Evolutionary conservation across 2,888 invertebrate species (phyloP), one percentile per base, ranked within the genome.

Genomic region (Eurytoma adleriae): DNA sequence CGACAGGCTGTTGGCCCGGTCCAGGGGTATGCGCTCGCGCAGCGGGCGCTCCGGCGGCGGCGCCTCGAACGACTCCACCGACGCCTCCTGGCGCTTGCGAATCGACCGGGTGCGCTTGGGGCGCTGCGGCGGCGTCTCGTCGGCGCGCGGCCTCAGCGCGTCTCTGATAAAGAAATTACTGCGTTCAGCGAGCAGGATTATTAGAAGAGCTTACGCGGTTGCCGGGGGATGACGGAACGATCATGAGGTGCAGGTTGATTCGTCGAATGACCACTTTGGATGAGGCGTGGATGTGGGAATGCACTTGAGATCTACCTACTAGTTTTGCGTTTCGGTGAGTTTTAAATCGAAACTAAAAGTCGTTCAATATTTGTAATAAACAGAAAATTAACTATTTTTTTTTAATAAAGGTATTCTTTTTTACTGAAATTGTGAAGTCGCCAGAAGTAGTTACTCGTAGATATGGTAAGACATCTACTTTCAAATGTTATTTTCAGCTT

Each of bases 71-170:
- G 88, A 87, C 12, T 89, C 88, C 0, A 83, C 61, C 0, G 87
- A 89, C 10, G 81, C 83, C 10, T 90, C 88, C 30, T 87, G 87
- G 0, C 87, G 87, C 54, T 87, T 89, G 30, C 86, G 84, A 24
- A 86, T 40, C 0, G 88, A 88, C 14, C 88, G 85, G 2, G 83
- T 88, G 30, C 90, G 84, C 16, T 82, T 83, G 3, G 88, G 88
- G 27, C 90, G 86, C 73, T 86, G 84, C 0, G 91, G 90, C 0
- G 90, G 88, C 72, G 95, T 91, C 14, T 94, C 93, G 88, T 95
- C 96, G 76, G 95, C 96, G 76, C 92, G 92, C 80, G 93, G 93
- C 88, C 93, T 92, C 86, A 96, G 95, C 48, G 96, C 96, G 91
- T 96, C 96, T 64, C 82, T 80, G 54, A 40, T 27, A 72, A 69